Base-by-base conservation (phyloP, 2,113 vertebrate species). In the Helogale parvula region DNA sequence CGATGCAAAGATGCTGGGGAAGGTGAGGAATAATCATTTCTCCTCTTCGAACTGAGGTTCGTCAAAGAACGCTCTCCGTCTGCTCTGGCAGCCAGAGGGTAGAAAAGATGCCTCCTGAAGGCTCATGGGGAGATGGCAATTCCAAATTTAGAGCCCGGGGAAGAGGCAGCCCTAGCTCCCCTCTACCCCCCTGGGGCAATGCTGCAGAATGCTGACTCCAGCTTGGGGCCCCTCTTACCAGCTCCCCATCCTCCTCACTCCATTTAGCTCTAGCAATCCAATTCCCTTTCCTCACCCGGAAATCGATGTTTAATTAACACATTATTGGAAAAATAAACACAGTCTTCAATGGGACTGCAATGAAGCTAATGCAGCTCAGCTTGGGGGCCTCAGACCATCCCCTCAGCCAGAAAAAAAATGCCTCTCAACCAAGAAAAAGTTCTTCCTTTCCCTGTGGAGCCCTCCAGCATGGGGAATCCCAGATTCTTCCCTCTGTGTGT, bases 301-400 rank as follows among this genome's bases (percentile, higher is more conserved):
- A 99, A 99, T 99, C 98, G 96, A 98, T 98, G 98, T 98, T 99
- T 98, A 99, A 99, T 99, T 99, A 99, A 98, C 98, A 99, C 98
- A 97, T 98, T 98, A 99, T 98, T 98, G 98, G 89, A 90, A 96
- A 95, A 98, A 98, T 97, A 97, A 98, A 98, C 96, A 4, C 90
- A 41, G 98, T 89, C 98, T 98, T 98, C 97, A 98, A 97, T 86
- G 98, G 97, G 96, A 98, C 96, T 98, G 97, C 98, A 99, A 98
- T 25, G 68, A 98, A 98, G 97, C 96, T 98, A 98, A 97, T 92
- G 97, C 54, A 94, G 96, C 93, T 97, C 94, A 96, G 90, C 93
- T 98, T 93, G 98, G 98, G 97, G 96, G 90, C 91, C 33, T 27
- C 52, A 95, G 96, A 92, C 89, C 92, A 72, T 83, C 88, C 88